Evolutionary conservation across 1,140 invertebrate species (phyloP).

Genomic region (Galendromus occidentalis): DNA sequence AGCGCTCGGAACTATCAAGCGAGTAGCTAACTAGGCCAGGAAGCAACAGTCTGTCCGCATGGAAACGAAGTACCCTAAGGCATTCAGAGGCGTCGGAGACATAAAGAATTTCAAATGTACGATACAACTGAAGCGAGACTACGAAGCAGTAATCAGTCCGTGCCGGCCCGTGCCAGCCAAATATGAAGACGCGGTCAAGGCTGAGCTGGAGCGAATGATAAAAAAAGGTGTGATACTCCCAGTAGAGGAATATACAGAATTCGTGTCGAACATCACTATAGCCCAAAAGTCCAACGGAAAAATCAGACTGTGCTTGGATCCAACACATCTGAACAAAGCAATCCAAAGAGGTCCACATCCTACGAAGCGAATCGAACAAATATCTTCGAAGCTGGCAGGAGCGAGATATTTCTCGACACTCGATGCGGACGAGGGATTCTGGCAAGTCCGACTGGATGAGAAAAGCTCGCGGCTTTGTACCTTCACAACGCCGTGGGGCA

Average conservation of each 20-base stretch:
- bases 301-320: constrained; percentile 19
- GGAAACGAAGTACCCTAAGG: too few relatives aligned
- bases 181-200: constrained; percentile 15
- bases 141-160: constrained; percentile 8
- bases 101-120: background rate
- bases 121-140: constrained; percentile 12
- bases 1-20: too few relatives aligned
- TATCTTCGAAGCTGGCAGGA: background rate
- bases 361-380: background rate
- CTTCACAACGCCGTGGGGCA: background rate
- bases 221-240: constrained; percentile 20
- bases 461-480: background rate
- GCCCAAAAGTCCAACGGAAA: constrained; percentile 17
- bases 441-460: too few relatives aligned
- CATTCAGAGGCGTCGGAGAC: background rate
- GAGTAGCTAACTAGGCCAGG: too few relatives aligned
- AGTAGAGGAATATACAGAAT: constrained; percentile 22
- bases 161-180: constrained; percentile 13
- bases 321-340: constrained; percentile 22
- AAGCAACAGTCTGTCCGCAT: too few relatives aligned
- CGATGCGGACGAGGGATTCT: too few relatives aligned
- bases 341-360: constrained; percentile 17
- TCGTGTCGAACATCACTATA: constrained; percentile 18
- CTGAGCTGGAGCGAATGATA: constrained; percentile 17
- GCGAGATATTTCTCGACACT: background rate